Evolutionary conservation across 2,888 invertebrate genomes (phyloP), one percentile per base, ranked within the genome.

Genomic region (Dryobota labecula): DNA sequence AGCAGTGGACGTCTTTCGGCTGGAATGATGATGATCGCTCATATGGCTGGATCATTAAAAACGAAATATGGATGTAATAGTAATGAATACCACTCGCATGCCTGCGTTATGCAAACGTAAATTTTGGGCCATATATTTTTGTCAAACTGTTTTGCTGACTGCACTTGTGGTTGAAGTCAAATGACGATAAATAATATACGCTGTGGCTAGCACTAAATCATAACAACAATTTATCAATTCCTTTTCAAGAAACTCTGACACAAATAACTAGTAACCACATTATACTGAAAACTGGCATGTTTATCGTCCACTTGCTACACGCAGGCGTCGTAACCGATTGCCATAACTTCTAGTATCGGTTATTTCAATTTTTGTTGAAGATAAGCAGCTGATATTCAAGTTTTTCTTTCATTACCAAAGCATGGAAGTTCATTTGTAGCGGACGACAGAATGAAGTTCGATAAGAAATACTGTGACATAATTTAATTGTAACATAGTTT

Each of bases 401-500:
- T 63, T 78, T 66, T 77, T 69, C 57, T 83, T 80, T 78, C 70
- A 78, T 72, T 73, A 72, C 70, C 73, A 69, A 62, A 65, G 58
- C 79, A 60, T 58, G 61, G 24, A 62, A 82, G 68, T 82, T 24
- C 33, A 70, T 84, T 84, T 47, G 68, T 64, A 63, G 62, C 57
- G 70, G 78, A 61, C 53, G 24, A 60, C 45, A 58, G 60, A 61
- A 62, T 11, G 36, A 18, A 65, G 38, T 53, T 61, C 13, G 73
- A 73, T 76, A 82, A 71, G 65, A 51, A 73, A 43, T 4, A 47
- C 24, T 68, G 62, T 84, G 66, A 74, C 58, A 71, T 73, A 58
- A 84, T 66, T 57, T 2, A 53, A n/a, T n/a, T n/a, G n/a, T n/a
- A n/a, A n/a, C n/a, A n/a, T n/a, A n/a, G n/a, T n/a, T n/a, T n/a